These are phyloP conservation scores for Sorex maritimensis DNA, from an alignment of 2,797 vertebrate genomes.

Conservation along the genomic window DNA sequence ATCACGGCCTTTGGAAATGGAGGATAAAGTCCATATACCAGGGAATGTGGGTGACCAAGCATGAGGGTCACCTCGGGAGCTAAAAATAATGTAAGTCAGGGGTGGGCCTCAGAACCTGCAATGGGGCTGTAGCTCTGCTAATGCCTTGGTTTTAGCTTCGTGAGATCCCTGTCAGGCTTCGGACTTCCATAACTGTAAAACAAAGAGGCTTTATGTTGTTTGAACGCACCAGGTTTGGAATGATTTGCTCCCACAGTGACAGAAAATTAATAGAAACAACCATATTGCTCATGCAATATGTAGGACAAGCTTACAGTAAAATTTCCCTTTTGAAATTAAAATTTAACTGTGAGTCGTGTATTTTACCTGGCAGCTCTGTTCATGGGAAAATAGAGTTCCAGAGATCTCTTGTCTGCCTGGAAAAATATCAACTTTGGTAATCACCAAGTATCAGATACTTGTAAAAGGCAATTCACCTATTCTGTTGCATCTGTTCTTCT, in stretches of 20 bases:
- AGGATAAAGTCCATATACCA: background rate
- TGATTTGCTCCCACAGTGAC: background rate
- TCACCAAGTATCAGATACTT: background rate
- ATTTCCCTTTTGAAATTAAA: slow-evolving; percentile 54
- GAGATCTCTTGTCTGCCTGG: background rate
- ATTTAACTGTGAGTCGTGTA: background rate
- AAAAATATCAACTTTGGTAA: background rate
- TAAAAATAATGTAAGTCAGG: background rate
- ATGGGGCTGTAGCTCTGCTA: background rate
- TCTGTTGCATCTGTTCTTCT: background rate
- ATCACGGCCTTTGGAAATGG: background rate
- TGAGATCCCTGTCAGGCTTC: background rate
- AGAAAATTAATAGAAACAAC: background rate
- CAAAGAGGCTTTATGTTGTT: background rate
- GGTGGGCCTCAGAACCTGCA: background rate
- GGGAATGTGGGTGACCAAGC: background rate
- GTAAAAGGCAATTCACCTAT: background rate
- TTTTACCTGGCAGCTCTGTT: slow-evolving; percentile 19
- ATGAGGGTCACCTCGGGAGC: background rate
- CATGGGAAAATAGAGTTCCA: background rate
- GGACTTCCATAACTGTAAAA: background rate
- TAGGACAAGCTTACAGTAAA: slow-evolving; percentile 19
- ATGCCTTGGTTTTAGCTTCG: background rate
- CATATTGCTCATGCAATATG: background rate
- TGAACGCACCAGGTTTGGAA: background rate